Evolutionary conservation across 2,113 vertebrate species (phyloP).

Genomic region (Indicator maculatus): DNA sequence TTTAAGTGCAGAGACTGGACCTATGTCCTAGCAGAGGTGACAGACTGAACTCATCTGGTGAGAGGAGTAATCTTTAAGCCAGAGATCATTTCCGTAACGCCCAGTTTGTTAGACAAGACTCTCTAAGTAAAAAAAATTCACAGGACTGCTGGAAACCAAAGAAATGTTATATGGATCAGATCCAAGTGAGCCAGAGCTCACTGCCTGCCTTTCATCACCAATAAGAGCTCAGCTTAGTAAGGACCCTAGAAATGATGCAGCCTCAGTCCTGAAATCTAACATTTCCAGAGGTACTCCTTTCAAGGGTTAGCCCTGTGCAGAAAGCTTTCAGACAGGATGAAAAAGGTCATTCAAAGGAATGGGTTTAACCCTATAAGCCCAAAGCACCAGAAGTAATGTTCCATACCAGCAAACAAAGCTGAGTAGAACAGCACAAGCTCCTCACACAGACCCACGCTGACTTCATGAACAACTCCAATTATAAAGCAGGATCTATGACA

Average conservation of each 20-base stretch:
- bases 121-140: background rate
- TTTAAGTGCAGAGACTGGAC: background rate
- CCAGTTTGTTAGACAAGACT: background rate
- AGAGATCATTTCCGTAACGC: background rate
- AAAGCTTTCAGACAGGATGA: background rate
- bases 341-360: background rate
- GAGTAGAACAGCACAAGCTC: background rate
- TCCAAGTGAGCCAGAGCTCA: background rate
- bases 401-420: background rate
- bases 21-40: background rate
- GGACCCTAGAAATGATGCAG: background rate
- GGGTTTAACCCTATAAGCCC: background rate
- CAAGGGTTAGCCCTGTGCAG: background rate
- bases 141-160: background rate
- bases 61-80: background rate
- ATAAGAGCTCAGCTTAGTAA: background rate
- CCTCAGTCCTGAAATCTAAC: background rate
- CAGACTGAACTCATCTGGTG: background rate
- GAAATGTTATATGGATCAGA: background rate
- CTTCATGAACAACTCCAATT: background rate
- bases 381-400: background rate
- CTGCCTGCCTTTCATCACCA: background rate
- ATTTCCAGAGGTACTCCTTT: background rate
- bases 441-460: background rate
- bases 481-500: background rate